Base-by-base conservation (phyloP, 2,888 invertebrate species). In the Asteroscopus sphinx region DNA sequence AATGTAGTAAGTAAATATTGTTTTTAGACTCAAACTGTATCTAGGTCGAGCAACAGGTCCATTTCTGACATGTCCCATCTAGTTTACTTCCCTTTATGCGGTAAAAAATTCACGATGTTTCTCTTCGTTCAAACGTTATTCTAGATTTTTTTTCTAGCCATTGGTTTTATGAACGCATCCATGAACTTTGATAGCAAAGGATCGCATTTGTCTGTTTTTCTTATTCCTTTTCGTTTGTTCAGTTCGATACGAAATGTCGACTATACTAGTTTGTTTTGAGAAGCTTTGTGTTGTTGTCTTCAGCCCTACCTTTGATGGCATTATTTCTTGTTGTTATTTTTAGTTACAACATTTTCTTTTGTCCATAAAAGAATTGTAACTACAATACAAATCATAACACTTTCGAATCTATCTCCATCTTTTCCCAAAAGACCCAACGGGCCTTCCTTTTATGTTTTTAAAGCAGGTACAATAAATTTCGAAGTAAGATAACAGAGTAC, bases 161-260 rank as follows among this genome's bases (percentile, higher is more conserved):
- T 73, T 59, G 16, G 8, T 68, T 72, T 52, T 41, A 73, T 45
- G 36, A 60, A 52, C 39, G 40, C 40, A 60, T 59, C 33, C 44
- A 52, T 48, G 36, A 45, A 44, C 17, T 30, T 33, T 28, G 11
- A 48, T 48, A 52, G 30, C 47, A 48, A 21, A 35, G 15, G 6
- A 46, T 64, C 33, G 12, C 13, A 49, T 42, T 58, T 35, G 17
- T 28, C 25, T 26, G 33, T 42, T 25, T 37, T 42, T 57, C 15
- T 36, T 39, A 13, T 30, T 35, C 17, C 26, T 52, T 67, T 67
- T 71, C 35, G 12, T 58, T 58, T 13, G 30, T 65, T 40, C 13
- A 26, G 39, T 45, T 40, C 8, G 1, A 47, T n/a, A n/a, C n/a
- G 37, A 70, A 39, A 46, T 41, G 41, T 44, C 46, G 35, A 17